Percentiles rank a stretch among this genome's conserved stretches.
These are phyloP conservation scores for Anas platyrhynchos DNA, from an alignment of 2,113 vertebrate genomes.

Conservation along the genomic window DNA sequence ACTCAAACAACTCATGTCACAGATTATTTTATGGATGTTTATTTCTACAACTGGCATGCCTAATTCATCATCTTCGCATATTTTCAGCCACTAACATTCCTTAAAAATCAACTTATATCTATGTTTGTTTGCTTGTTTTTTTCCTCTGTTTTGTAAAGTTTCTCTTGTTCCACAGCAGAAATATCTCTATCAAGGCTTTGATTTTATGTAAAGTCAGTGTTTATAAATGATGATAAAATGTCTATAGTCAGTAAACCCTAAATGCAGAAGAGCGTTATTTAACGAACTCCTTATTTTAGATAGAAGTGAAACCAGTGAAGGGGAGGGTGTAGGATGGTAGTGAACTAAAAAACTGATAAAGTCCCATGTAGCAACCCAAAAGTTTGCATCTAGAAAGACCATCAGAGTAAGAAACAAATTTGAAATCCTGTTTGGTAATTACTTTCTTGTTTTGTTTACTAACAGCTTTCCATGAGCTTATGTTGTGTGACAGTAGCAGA, in stretches of 20 bases:
- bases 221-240: not conserved
- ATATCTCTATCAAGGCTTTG: not conserved
- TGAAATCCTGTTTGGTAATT: not conserved
- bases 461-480: not conserved
- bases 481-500: slow-evolving; percentile 49
- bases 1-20: not conserved
- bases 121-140: not conserved
- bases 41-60: not conserved
- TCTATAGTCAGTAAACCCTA: not conserved
- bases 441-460: slow-evolving; percentile 8
- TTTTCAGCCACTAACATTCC: not conserved
- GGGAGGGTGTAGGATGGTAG: not conserved
- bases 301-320: not conserved
- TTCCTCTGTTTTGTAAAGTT: not conserved
- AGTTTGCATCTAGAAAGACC: not conserved
- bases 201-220: not conserved
- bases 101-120: not conserved
- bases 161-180: not conserved
- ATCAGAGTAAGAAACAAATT: not conserved
- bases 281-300: not conserved
- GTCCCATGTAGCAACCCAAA: not conserved
- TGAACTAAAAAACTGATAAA: not conserved
- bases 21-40: not conserved
- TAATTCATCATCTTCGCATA: not conserved
- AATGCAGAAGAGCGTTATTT: not conserved